Conservation (phyloP, 2,797 vertebrate genomes). For the Sternarchorhynchus goeldii region DNA sequence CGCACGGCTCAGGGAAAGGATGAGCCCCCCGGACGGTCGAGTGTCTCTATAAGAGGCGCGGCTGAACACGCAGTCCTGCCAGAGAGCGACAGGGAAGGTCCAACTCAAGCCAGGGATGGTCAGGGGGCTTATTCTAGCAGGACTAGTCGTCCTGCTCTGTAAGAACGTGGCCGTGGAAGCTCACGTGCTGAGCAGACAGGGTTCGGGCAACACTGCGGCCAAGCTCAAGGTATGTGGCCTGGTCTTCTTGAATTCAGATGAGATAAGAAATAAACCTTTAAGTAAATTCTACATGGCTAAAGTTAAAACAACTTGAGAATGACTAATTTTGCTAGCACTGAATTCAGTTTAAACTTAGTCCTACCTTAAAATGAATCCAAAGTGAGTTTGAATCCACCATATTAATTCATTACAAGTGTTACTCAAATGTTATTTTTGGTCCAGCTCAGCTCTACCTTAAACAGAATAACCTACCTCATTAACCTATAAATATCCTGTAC, state of each 20-base stretch:
- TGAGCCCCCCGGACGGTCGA: slow-evolving; percentile 59
- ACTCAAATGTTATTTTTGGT: background rate
- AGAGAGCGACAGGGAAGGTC: slow-evolving; percentile 40
- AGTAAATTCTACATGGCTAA: background rate
- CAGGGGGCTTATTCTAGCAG: slow-evolving; percentile 69
- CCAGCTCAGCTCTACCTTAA: background rate
- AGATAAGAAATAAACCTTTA: background rate
- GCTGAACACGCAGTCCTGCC: slow-evolving; percentile 24
- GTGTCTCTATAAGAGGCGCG: slow-evolving; percentile 70
- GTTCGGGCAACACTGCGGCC: slow-evolving; percentile 69
- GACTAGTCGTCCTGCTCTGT: slow-evolving; percentile 76
- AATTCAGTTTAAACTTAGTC: background rate
- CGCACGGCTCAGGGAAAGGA: slow-evolving; percentile 74
- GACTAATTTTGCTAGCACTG: background rate
- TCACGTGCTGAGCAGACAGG: slow-evolving; percentile 70
- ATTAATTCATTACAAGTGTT: too few relatives aligned
- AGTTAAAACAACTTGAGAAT: background rate
- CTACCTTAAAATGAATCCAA: too few relatives aligned
- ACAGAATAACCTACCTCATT: background rate
- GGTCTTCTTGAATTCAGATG: background rate
- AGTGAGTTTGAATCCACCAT: too few relatives aligned
- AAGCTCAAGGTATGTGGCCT: slow-evolving; percentile 80
- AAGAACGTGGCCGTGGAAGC: slow-evolving; percentile 64
- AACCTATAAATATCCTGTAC: too few relatives aligned
- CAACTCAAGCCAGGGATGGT: slow-evolving; percentile 65